Evolutionary conservation across 1,140 invertebrate genomes (phyloP), one percentile per base, ranked within the genome.

Genomic region (Chelonus insularis): DNA sequence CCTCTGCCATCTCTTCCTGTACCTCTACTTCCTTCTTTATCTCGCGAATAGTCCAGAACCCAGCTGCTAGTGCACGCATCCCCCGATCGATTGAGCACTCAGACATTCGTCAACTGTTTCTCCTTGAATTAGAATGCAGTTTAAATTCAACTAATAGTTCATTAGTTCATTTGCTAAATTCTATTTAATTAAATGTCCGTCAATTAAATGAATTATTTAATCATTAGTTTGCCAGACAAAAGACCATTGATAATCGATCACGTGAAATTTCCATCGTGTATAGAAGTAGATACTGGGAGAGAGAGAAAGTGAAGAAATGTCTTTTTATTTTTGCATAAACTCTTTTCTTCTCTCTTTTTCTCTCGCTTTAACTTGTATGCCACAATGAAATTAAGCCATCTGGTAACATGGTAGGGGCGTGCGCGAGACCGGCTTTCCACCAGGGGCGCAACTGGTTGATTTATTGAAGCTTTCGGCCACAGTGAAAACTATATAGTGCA

Each of bases 391-490:
- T 77, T 75, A 75, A 75, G 67, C 73, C 75, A 74, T 79, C 76
- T 74, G 75, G 73, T 68, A 74, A 81, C 74, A 81, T 73, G 72
- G 73, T 70, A 70, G 77, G 77, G 79, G 78, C 78, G 79, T 78
- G 71, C 66, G 57, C 63, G 41, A 51, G 48, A 64, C 56, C 48
- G 34, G 21, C 25, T 67, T 41, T 57, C 61, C 60, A 63, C 67
- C 61, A 68, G 65, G 67, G 64, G 71, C 62, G 78, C 76, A 81
- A 81, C 79, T 81, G 74, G 79, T 81, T 81, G 79, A 81, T 81
- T 81, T 81, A 81, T 81, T 69, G 74, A 71, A 73, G 70, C 74
- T 77, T 77, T 76, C 68, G 70, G 69, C 67, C 63, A 39, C 7
- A n/a, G 34, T 52, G 50, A 8, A 52, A 52, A 14, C 11, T 32